These are phyloP conservation scores for Campoletis sonorensis DNA, from an alignment of 1,140 invertebrate species.

Conservation along the genomic window DNA sequence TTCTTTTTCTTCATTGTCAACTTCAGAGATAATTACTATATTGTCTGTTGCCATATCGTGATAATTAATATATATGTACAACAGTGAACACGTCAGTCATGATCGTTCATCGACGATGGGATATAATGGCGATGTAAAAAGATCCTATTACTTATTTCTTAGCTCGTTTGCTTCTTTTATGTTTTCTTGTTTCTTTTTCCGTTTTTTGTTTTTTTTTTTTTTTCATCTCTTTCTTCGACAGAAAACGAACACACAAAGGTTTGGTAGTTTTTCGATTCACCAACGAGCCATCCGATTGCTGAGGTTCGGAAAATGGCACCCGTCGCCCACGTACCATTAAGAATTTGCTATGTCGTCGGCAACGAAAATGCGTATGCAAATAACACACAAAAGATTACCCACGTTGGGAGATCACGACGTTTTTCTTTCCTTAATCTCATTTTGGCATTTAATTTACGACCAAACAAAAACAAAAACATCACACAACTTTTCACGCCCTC, in stretches of 20 bases:
- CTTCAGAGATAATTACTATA: slow-evolving; percentile 55
- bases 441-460: slow-evolving; percentile 4
- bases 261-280: too few species aligned
- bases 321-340: too few species aligned
- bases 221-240: background rate
- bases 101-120: slow-evolving; percentile 58
- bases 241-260: too few species aligned
- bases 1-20: background rate
- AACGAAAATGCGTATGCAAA: too few species aligned
- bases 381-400: too few species aligned
- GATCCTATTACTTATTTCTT: slow-evolving; percentile 18
- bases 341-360: too few species aligned
- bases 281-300: too few species aligned
- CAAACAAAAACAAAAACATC: too few species aligned
- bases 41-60: slow-evolving; percentile 54
- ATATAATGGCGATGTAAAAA: slow-evolving; percentile 60
- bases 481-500: background rate
- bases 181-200: slow-evolving; percentile 5
- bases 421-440: slow-evolving; percentile 8
- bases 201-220: slow-evolving; percentile 14
- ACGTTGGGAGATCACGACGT: background rate
- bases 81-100: slow-evolving; percentile 68
- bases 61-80: slow-evolving; percentile 56
- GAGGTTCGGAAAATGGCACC: too few species aligned
- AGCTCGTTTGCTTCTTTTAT: slow-evolving; percentile 41